Base-by-base conservation (phyloP, 2,113 vertebrate species). In the Craseonycteris thonglongyai region DNA sequence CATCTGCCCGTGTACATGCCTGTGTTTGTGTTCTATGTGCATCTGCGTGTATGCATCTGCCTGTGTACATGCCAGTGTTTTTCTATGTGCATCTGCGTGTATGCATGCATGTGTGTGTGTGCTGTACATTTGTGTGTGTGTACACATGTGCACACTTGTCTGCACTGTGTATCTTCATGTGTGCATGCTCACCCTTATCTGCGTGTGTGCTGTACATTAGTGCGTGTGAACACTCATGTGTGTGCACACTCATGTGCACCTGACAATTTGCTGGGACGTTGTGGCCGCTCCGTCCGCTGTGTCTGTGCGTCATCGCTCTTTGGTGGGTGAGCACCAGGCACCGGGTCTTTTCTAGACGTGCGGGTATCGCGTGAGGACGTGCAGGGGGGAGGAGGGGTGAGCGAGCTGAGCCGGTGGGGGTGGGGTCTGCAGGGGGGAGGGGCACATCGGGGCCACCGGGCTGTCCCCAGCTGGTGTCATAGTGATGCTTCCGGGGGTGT, bases 1-100 rank as follows among this genome's bases (percentile, higher is more conserved):
- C 5, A 30, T 42, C 26, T 10, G 3, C 13, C n/a, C n/a, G n/a
- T 11, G 8, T 5, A 3, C 9, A 13, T 6, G n/a, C n/a, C 1
- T 28, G 10, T 14, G 24, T 68, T 12, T 24, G 7, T 26, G 13
- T 28, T 18, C 38, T 47, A 19, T 28, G 11, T 45, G 49, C 21
- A 22, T n/a, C n/a, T 80, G 30, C 12, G 35, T 42, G n/a, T 16
- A 15, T 18, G 42, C 5, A 15, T 49, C 1, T 14, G 49, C 49
- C 10, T 49, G 47, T 9, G 14, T 14, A 15, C 15, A 15, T 49
- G 49, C 54, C 54, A 19, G 2, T 3, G 18, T 6, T 56, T n/a
- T n/a, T n/a, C n/a, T n/a, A n/a, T n/a, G n/a, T n/a, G n/a, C n/a
- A 12, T 61, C 3, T 7, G 61, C 47, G 69, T 45, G n/a, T n/a